phyloP scores from a whole-genome alignment of 1,140 invertebrate species.

The Zaprionus lachaisei region DNA sequence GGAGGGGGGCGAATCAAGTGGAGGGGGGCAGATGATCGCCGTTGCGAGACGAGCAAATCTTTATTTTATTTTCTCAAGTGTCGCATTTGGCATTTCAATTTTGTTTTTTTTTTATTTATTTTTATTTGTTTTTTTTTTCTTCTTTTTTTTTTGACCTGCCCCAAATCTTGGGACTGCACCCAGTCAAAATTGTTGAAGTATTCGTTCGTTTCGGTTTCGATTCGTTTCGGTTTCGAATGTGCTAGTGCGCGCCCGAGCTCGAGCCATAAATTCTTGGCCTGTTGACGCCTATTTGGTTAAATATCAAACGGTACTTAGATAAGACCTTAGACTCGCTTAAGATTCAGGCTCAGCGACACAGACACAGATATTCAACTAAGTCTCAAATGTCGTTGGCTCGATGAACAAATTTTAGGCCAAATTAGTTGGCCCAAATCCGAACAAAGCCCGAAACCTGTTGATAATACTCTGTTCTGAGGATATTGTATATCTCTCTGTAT shows the following conservation, averaged over 20 bases:
- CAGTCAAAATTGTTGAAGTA: slow-evolving; percentile 7
- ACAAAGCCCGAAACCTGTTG: not conserved
- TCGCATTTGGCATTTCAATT: slow-evolving; percentile 14
- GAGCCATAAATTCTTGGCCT: slow-evolving; percentile 36
- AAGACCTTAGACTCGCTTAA: slow-evolving; percentile 1
- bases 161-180: slow-evolving; percentile 24
- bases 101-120: not conserved
- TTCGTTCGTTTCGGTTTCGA: not conserved
- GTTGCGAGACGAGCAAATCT: slow-evolving; percentile 7
- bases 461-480: not conserved
- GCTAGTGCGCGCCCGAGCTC: slow-evolving; percentile 6
- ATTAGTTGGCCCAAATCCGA: slow-evolving; percentile 1
- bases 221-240: slow-evolving; percentile 20
- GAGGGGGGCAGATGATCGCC: not conserved
- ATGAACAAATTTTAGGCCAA: not conserved
- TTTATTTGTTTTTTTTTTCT: not conserved
- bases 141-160: slow-evolving; percentile 19
- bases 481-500: not conserved
- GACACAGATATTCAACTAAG: not conserved
- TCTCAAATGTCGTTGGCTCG: slow-evolving; percentile 8
- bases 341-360: not conserved
- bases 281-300: slow-evolving; percentile 38
- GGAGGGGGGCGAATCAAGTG: not conserved
- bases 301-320: slow-evolving; percentile 37
- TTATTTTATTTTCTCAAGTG: slow-evolving; percentile 1